phyloP scores from a whole-genome alignment of 2,113 vertebrate genomes.

The Myrmophylax atrothorax region DNA sequence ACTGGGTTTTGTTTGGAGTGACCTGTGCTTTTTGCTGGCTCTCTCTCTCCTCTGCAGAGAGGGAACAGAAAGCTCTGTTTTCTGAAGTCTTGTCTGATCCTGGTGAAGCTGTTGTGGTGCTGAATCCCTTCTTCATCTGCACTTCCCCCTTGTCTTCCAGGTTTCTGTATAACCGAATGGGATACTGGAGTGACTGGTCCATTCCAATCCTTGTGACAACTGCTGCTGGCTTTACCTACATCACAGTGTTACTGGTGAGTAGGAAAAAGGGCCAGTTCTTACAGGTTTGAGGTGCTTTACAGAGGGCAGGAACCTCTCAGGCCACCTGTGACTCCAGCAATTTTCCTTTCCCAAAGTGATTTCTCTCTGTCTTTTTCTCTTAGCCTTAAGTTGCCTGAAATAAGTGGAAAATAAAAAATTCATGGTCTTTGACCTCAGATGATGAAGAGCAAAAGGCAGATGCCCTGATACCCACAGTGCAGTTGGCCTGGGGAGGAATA shows the following conservation, averaged over 20 bases:
- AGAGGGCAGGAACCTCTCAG: background rate
- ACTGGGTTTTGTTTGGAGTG: background rate
- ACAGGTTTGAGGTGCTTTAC: background rate
- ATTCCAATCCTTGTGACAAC: conserved; percentile 87
- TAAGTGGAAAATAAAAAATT: background rate
- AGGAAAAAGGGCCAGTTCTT: background rate
- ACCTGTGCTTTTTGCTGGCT: background rate
- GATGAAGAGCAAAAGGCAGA: background rate
- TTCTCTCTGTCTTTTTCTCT: background rate
- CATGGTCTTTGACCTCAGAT: background rate
- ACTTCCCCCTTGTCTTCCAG: conserved; percentile 64
- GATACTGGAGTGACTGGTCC: conserved; percentile 93
- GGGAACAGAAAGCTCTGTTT: background rate
- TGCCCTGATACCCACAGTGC: background rate
- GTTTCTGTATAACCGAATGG: conserved; percentile 91
- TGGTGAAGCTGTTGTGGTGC: background rate
- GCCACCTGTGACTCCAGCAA: fast-evolving
- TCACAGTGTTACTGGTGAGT: conserved; percentile 87
- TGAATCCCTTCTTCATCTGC: background rate
- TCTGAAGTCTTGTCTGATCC: background rate
- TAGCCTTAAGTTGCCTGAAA: background rate
- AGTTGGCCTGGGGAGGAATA: background rate
- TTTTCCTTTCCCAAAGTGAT: background rate
- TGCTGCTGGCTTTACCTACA: conserved; percentile 87
- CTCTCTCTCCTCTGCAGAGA: fast-evolving